Percentiles rank a stretch among this genome's conserved stretches.
Conservation (phyloP, 2,888 invertebrate species). For the Antitype chi region DNA sequence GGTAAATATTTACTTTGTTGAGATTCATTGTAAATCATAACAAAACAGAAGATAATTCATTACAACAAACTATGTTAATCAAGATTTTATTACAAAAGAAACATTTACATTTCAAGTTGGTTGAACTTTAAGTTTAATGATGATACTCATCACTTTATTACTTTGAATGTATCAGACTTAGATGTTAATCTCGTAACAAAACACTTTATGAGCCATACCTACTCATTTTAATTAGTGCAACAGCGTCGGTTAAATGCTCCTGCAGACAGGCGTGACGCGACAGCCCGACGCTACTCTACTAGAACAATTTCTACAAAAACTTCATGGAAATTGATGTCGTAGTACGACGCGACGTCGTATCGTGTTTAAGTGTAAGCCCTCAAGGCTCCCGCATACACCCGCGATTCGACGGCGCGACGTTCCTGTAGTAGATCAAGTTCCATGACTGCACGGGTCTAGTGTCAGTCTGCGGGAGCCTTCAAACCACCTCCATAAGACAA, state of each 20-base stretch:
- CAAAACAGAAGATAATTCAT: background rate
- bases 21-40: background rate
- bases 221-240: slow-evolving; percentile 42
- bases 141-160: slow-evolving; percentile 16
- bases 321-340: too few relatives aligned
- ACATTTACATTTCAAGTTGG: slow-evolving; percentile 5
- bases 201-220: slow-evolving; percentile 27
- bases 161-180: slow-evolving; percentile 8
- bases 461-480: background rate
- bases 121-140: slow-evolving; percentile 1
- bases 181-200: slow-evolving; percentile 33
- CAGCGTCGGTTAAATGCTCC: too few relatives aligned
- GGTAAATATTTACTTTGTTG: background rate
- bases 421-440: too few relatives aligned
- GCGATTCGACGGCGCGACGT: too few relatives aligned
- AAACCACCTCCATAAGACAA: slow-evolving; percentile 26
- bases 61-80: background rate
- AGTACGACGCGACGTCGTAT: too few relatives aligned
- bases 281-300: too few relatives aligned
- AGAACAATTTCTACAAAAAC: too few relatives aligned
- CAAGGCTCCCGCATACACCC: too few relatives aligned
- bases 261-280: too few relatives aligned
- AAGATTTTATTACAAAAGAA: slow-evolving; percentile 5
- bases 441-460: too few relatives aligned
- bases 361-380: too few relatives aligned